Conservation (phyloP, 2,113 vertebrate species). For the Hepsetus odoe region DNA sequence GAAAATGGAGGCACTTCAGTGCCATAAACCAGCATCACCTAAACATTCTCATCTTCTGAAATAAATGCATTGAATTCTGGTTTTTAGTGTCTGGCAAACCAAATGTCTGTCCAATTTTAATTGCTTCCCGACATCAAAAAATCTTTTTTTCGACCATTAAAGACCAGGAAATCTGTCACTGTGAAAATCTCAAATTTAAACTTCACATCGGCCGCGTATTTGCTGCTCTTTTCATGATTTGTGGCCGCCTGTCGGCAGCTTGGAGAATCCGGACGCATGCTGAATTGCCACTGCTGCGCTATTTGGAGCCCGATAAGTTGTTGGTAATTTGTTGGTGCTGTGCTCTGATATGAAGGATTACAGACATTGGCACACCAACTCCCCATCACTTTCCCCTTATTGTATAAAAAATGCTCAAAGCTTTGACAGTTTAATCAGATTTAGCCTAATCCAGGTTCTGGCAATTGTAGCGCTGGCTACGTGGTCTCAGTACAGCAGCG, state of each 20-base stretch:
- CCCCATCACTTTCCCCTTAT: not conserved
- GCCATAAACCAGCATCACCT: too few relatives aligned
- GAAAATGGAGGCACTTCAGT: too few relatives aligned
- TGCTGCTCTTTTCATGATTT: not conserved
- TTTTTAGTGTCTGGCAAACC: too few relatives aligned
- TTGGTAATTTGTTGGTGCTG: constrained; percentile 21
- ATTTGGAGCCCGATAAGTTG: constrained; percentile 7
- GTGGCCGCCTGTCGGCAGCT: not conserved
- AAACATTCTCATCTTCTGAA: too few relatives aligned
- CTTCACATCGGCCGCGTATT: not conserved
- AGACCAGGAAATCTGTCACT: not conserved
- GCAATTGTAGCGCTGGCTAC: constrained; percentile 11
- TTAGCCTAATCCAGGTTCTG: constrained; percentile 11
- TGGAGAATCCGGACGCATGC: not conserved
- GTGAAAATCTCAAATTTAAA: not conserved
- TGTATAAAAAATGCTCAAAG: constrained; percentile 15
- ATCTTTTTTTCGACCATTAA: too few relatives aligned
- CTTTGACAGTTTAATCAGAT: constrained; percentile 32
- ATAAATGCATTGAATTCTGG: too few relatives aligned
- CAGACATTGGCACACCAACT: constrained; percentile 2
- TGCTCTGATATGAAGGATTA: constrained; percentile 45
- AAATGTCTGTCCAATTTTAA: too few relatives aligned
- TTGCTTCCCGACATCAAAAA: not conserved
- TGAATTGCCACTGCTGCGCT: constrained; percentile 9
- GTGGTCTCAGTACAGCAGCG: constrained; percentile 1